Evolutionary conservation across 2,797 vertebrate genomes (phyloP).

Genomic region (Enteromius viviparus): DNA sequence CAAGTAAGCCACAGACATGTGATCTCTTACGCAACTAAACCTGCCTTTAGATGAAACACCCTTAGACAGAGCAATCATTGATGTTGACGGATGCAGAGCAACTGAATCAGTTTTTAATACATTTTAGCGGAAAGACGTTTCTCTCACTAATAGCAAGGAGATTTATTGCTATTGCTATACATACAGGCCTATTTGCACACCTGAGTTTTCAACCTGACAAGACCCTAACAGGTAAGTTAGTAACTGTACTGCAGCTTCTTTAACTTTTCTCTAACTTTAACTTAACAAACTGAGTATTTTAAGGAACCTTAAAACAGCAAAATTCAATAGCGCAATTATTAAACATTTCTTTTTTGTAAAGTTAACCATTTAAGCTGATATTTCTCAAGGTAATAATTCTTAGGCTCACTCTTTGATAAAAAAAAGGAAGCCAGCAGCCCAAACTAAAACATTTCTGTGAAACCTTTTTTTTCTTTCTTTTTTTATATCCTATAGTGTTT

Average conservation of each 20-base stretch:
- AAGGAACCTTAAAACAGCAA: neutral
- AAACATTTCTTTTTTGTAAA: neutral
- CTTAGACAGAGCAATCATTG: neutral
- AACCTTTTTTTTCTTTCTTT: neutral
- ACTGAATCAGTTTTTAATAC: neutral
- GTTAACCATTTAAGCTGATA: too few relatives aligned
- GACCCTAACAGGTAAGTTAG: slow-evolving; percentile 19
- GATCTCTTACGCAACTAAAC: slow-evolving; percentile 44
- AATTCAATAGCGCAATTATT: neutral
- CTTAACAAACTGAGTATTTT: neutral
- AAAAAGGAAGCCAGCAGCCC: neutral
- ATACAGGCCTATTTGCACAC: neutral
- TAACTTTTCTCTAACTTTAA: neutral
- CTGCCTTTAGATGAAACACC: slow-evolving; percentile 22
- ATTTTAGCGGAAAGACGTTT: neutral
- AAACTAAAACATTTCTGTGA: neutral
- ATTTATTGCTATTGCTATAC: neutral
- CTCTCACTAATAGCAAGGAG: neutral
- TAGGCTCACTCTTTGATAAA: neutral
- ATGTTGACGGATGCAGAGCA: slow-evolving; percentile 8
- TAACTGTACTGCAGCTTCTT: neutral
- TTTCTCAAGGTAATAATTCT: neutral
- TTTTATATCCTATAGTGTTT: too few relatives aligned
- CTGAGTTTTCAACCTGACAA: neutral
- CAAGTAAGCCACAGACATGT: slow-evolving; percentile 29